These are phyloP conservation scores for Gopherus flavomarginatus DNA, from an alignment of 2,113 vertebrate species.

Conservation along the genomic window DNA sequence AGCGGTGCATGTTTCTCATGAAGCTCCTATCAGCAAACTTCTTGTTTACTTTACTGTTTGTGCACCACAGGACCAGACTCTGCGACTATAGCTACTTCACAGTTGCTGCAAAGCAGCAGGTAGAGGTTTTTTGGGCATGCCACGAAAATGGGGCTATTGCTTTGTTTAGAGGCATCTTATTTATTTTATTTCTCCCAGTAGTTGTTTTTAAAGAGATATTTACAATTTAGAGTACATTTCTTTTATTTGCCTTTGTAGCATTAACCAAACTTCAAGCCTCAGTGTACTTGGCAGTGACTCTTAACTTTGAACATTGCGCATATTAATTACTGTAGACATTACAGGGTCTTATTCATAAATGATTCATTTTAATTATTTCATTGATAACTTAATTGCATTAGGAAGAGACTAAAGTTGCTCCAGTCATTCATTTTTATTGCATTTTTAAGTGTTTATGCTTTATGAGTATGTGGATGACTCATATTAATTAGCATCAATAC, in stretches of 20 bases:
- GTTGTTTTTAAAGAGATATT: background rate
- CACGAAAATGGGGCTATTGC: background rate
- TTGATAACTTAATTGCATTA: background rate
- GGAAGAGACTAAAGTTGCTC: background rate
- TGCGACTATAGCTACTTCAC: constrained; percentile 27
- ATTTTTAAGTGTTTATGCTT: background rate
- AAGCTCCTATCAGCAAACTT: constrained; percentile 70
- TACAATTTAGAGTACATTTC: background rate
- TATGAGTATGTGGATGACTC: background rate
- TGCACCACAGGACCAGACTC: constrained; percentile 40
- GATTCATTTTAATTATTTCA: background rate
- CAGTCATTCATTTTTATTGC: background rate
- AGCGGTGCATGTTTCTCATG: constrained; percentile 1
- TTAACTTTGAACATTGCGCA: no score
- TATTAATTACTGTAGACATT: background rate
- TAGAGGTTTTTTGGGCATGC: constrained; percentile 17
- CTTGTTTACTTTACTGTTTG: constrained; percentile 75
- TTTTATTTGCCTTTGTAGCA: background rate
- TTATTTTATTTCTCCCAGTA: background rate
- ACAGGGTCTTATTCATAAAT: background rate
- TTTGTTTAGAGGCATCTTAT: background rate
- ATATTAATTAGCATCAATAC: background rate
- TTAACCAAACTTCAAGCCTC: background rate
- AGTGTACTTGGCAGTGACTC: background rate
- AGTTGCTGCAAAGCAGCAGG: constrained; percentile 50